phyloP scores from a whole-genome alignment of 2,797 vertebrate genomes.

The Thalassophryne amazonica region DNA sequence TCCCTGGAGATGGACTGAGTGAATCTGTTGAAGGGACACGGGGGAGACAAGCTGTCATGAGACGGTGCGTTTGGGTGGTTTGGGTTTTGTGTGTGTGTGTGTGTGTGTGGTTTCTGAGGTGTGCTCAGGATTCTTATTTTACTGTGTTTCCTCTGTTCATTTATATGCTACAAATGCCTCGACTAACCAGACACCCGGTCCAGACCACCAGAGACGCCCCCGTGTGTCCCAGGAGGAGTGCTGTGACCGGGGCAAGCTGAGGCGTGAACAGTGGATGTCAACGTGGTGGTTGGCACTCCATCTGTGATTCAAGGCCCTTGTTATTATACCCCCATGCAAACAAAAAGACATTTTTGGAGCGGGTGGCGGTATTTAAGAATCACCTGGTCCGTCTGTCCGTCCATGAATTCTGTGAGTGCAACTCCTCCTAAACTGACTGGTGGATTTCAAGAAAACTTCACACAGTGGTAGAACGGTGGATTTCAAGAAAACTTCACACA shows the following conservation, averaged over 20 bases:
- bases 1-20: constrained; percentile 20
- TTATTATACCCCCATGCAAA: too few relatives aligned
- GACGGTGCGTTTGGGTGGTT: neutral
- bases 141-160: constrained; percentile 13
- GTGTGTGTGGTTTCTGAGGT: neutral
- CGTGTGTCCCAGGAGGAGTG: constrained; percentile 55
- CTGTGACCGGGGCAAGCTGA: constrained; percentile 54
- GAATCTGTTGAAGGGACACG: constrained; percentile 24
- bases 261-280: constrained; percentile 9
- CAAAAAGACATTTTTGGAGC: too few relatives aligned
- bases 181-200: constrained; percentile 46
- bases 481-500: too few relatives aligned
- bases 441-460: too few relatives aligned
- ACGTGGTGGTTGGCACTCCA: constrained; percentile 47
- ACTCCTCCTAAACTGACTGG: too few relatives aligned
- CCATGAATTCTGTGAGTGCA: too few relatives aligned
- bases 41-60: too few relatives aligned
- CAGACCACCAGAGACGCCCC: constrained; percentile 54
- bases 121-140: constrained; percentile 15
- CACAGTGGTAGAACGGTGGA: too few relatives aligned
- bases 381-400: too few relatives aligned
- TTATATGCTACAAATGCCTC: constrained; percentile 46
- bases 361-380: too few relatives aligned
- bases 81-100: constrained; percentile 3
- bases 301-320: too few relatives aligned